Base-by-base conservation (phyloP, 2,797 vertebrate species). In the Poecilia wingei region DNA sequence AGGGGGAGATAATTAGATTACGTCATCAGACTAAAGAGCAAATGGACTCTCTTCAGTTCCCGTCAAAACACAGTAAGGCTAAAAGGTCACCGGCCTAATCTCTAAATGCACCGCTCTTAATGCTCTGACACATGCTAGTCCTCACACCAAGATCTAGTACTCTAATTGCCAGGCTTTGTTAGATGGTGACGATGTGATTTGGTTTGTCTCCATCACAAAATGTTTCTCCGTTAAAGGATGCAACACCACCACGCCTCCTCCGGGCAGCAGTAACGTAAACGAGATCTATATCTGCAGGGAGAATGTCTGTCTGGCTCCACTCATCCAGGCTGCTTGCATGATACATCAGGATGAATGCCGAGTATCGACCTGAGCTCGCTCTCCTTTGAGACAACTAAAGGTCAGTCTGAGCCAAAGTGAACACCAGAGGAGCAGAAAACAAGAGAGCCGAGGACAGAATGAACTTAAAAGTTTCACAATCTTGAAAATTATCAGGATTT, bases 261-360 rank as follows among this genome's bases (percentile, higher is more conserved):
- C 89, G 85, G 88, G 80, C 83, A 86, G 89, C 85, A 69, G 86
- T 90, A 92, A 91, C 89, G 87, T 66, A 85, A 91, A 86, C 75
- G 88, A 92, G 92, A 93, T 92, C 88, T 92, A 90, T 91, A 92
- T 93, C 88, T 87, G 86, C 66, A 77, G 80, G 82, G n/a, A 84
- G 84, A 86, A 87, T 74, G 83, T 88, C 86, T 86, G 90, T 93
- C 92, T 93, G 93, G 91, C 92, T 93, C 92, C 89, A 81, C 83
- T 88, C 82, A 76, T 86, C 88, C 77, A 76, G 81, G 76, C 43
- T 70, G 83, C 82, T 86, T 84, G 86, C 82, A 68, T 85, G 86
- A 91, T 74, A 68, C 77, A 80, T 55, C 75, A 82, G 79, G 79
- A 91, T 84, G 86, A 93, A 85, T 82, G 81, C 90, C 87, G 84